These are phyloP conservation scores for Euphydryas editha DNA, from an alignment of 2,888 invertebrate species.

Conservation along the genomic window DNA sequence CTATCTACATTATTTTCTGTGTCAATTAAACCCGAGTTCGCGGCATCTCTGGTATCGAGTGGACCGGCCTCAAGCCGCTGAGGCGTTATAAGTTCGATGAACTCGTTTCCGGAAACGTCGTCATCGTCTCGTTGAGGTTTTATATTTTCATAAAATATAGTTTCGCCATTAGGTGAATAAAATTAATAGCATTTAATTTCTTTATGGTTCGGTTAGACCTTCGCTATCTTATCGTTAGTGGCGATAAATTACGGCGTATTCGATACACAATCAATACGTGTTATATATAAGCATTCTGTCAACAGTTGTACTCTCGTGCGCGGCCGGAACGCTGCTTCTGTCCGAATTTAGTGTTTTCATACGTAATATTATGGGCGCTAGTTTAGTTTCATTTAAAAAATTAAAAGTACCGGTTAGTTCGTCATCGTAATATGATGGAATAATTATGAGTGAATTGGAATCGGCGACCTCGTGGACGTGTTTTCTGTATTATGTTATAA, in stretches of 20 bases:
- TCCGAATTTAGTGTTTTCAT: slow-evolving; percentile 45
- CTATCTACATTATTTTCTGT: slow-evolving; percentile 50
- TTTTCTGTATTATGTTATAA: slow-evolving; percentile 23
- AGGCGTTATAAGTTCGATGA: slow-evolving; percentile 45
- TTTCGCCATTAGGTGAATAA: background rate
- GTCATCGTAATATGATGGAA: slow-evolving; percentile 22
- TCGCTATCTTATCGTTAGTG: slow-evolving; percentile 69
- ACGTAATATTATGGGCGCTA: slow-evolving; percentile 35
- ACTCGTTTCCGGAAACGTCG: slow-evolving; percentile 43
- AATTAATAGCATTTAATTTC: slow-evolving; percentile 30
- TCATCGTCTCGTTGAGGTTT: slow-evolving; percentile 25
- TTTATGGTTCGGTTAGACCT: slow-evolving; percentile 31
- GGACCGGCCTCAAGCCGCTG: slow-evolving; percentile 32
- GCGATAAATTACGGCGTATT: slow-evolving; percentile 75
- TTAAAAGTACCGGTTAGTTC: slow-evolving; percentile 23
- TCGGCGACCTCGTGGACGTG: slow-evolving; percentile 25
- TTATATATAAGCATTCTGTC: slow-evolving; percentile 61
- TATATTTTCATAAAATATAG: slow-evolving; percentile 13
- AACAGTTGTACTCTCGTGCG: slow-evolving; percentile 73
- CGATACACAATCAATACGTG: slow-evolving; percentile 75
- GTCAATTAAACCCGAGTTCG: slow-evolving; percentile 53
- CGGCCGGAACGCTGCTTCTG: slow-evolving; percentile 62
- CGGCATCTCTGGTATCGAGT: slow-evolving; percentile 37
- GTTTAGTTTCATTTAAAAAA: slow-evolving; percentile 32
- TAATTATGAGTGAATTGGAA: slow-evolving; percentile 29